Conservation (phyloP, 2,797 vertebrate species). For the Orientallactaga sibirica region DNA sequence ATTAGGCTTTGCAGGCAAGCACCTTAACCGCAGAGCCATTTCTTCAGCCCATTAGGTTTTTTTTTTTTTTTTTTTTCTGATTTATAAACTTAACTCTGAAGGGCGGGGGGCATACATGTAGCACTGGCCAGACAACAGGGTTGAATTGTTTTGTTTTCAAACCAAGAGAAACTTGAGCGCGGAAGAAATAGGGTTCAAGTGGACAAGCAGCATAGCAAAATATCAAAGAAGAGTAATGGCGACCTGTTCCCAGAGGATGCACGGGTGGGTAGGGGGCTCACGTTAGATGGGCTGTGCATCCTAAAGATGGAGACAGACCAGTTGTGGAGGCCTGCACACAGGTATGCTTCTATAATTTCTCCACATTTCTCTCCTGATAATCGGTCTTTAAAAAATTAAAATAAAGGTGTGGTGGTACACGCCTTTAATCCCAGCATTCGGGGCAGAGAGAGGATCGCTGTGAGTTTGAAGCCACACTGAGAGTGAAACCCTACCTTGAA, state of each 20-base stretch:
- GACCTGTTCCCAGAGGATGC: not conserved
- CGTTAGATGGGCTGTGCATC: not conserved
- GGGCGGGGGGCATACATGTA: not conserved
- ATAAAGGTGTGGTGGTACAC: too few relatives aligned
- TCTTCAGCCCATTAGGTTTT: too few relatives aligned
- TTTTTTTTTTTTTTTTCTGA: not conserved
- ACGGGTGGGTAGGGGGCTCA: not conserved
- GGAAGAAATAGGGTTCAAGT: not conserved
- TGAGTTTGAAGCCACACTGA: too few relatives aligned
- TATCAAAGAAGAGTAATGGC: not conserved
- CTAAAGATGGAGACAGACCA: not conserved
- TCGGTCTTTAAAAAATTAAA: not conserved
- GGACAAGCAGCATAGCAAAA: not conserved
- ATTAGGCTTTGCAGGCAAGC: too few relatives aligned
- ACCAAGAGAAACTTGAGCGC: not conserved
- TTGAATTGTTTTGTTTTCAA: not conserved
- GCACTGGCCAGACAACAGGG: not conserved
- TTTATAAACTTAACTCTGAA: not conserved
- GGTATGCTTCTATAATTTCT: not conserved
- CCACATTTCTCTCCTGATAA: not conserved
- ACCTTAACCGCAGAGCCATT: too few relatives aligned
- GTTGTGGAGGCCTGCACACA: not conserved
- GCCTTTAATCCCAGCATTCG: too few relatives aligned
- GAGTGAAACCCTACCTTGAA: too few relatives aligned
- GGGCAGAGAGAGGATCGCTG: too few relatives aligned